These are phyloP conservation scores for Calephelis nemesis DNA, from an alignment of 1,140 invertebrate species.

Conservation along the genomic window DNA sequence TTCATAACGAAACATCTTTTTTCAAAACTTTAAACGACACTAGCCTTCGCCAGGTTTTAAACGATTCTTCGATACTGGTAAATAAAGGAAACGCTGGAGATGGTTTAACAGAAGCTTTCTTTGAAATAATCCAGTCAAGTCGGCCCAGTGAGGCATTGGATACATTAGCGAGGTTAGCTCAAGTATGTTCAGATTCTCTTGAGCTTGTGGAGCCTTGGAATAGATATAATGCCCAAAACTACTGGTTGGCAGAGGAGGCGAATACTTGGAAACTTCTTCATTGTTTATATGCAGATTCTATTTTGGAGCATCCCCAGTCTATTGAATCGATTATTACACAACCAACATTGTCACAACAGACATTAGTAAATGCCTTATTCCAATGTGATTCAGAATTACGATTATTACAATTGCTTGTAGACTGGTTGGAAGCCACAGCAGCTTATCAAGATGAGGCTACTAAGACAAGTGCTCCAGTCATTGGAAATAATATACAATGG, in stretches of 20 bases:
- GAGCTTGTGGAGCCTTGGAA: slow-evolving; percentile 72
- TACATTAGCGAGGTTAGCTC: slow-evolving; percentile 69
- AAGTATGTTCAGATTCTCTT: slow-evolving; percentile 70
- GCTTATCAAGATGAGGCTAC: slow-evolving; percentile 84
- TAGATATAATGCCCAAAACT: slow-evolving; percentile 79
- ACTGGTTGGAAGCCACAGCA: slow-evolving; percentile 94
- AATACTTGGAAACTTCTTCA: slow-evolving; percentile 92
- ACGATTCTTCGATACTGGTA: slow-evolving; percentile 63
- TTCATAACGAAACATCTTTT: slow-evolving; percentile 66
- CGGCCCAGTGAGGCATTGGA: slow-evolving; percentile 61
- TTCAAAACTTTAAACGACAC: slow-evolving; percentile 73
- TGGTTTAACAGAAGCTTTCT: slow-evolving; percentile 63
- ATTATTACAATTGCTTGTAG: slow-evolving; percentile 91
- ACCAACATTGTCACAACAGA: slow-evolving; percentile 68
- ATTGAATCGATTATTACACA: slow-evolving; percentile 74
- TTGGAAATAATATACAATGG: slow-evolving; percentile 89
- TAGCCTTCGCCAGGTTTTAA: slow-evolving; percentile 64
- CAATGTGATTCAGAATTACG: slow-evolving; percentile 83
- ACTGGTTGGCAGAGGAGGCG: slow-evolving; percentile 88
- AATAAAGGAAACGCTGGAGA: slow-evolving; percentile 56
- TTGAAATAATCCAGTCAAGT: slow-evolving; percentile 73
- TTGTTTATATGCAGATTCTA: slow-evolving; percentile 88
- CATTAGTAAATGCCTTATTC: slow-evolving; percentile 65
- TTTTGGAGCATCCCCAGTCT: slow-evolving; percentile 78
- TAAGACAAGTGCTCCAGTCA: slow-evolving; percentile 83